phyloP scores from a whole-genome alignment of 2,888 invertebrate species.

The Campaea margaritaria region DNA sequence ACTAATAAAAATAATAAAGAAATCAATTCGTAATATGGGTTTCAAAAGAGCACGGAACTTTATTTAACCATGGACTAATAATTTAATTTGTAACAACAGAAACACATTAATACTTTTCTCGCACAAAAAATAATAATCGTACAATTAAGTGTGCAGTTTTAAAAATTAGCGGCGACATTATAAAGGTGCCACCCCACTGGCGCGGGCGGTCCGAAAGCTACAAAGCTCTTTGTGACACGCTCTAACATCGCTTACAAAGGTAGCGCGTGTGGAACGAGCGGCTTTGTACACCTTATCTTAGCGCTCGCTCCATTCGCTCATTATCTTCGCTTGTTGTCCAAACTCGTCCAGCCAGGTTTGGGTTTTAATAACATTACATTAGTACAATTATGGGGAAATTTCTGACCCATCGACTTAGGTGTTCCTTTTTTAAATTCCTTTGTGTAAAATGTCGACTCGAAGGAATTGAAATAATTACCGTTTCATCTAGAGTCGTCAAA shows the following conservation, averaged over 20 bases:
- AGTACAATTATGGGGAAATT: too few species aligned
- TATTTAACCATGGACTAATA: too few species aligned
- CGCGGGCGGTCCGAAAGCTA: not conserved
- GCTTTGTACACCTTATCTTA: conserved; percentile 12
- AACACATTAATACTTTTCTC: too few species aligned
- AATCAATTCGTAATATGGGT: not conserved
- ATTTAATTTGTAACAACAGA: not conserved
- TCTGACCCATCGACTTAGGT: too few species aligned
- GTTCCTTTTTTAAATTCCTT: too few species aligned
- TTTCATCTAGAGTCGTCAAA: not conserved
- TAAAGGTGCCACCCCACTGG: conserved; percentile 14
- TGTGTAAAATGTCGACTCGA: too few species aligned
- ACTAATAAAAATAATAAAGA: too few species aligned
- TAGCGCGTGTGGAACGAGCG: conserved; percentile 1
- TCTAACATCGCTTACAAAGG: conserved; percentile 5
- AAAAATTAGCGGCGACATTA: too few species aligned
- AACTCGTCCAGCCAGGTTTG: not conserved
- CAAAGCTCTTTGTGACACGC: conserved; percentile 7
- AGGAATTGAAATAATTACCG: not conserved
- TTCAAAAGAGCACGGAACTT: not conserved
- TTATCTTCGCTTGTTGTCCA: not conserved
- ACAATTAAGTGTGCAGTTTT: too few species aligned
- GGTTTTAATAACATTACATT: too few species aligned
- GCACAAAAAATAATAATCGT: too few species aligned
- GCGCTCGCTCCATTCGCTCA: conserved; percentile 1